A percentile compares a stretch with the other conserved stretches of the same genome.
Evolutionary conservation across 2,888 invertebrate species (phyloP).

Genomic region (Pegoplata infirma): DNA sequence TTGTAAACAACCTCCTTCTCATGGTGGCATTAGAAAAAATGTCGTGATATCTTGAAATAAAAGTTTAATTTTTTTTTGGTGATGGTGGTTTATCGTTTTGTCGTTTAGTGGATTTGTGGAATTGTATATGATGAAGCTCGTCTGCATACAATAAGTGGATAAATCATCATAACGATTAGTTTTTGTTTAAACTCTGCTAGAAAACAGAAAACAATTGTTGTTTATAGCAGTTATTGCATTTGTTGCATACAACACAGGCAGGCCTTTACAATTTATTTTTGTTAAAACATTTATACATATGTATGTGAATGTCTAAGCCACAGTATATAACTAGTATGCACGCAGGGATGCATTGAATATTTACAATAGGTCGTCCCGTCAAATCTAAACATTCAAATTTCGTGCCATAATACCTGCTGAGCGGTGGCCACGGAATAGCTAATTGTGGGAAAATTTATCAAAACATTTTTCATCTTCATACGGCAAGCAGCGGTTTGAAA

Average conservation of each 20-base stretch:
- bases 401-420: too few relatives aligned
- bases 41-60: conserved; percentile 52
- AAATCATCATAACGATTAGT: conserved; percentile 69
- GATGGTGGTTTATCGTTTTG: conserved; percentile 20
- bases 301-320: too few relatives aligned
- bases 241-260: conserved; percentile 43
- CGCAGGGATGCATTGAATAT: too few relatives aligned
- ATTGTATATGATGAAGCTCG: conserved; percentile 36
- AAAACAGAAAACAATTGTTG: not conserved
- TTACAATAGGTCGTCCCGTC: too few relatives aligned
- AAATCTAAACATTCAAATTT: too few relatives aligned
- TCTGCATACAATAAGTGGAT: conserved; percentile 71
- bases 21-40: conserved; percentile 62
- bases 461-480: too few relatives aligned
- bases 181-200: conserved; percentile 37
- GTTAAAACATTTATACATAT: too few relatives aligned
- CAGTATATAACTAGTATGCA: too few relatives aligned
- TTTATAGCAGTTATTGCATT: conserved; percentile 24
- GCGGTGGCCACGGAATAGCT: too few relatives aligned
- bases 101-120: not conserved
- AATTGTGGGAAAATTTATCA: too few relatives aligned
- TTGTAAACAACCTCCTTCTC: conserved; percentile 41
- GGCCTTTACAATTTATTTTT: conserved; percentile 29
- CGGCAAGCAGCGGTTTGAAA: too few relatives aligned
- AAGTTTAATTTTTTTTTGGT: conserved; percentile 4